A percentile compares a stretch with the other conserved stretches of the same genome.
Conservation (phyloP, 1,140 invertebrate species). For the Brachionus manjavacas region DNA sequence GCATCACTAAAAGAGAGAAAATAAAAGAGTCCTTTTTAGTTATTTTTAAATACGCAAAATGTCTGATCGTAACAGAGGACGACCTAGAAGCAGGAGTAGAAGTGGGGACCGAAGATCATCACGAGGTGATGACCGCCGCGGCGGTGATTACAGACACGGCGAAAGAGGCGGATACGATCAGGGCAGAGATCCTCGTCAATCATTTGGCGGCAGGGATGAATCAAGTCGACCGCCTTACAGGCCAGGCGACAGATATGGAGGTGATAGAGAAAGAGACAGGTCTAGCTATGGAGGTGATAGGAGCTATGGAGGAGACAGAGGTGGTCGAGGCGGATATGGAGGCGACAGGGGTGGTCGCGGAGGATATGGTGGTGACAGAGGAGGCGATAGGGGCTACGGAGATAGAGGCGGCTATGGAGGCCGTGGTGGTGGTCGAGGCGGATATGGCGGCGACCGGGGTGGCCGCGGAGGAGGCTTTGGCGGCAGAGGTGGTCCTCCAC, state of each 20-base stretch:
- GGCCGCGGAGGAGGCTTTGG: neutral
- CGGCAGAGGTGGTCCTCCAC: neutral
- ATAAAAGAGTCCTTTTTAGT: neutral
- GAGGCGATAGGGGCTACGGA: conserved; percentile 14
- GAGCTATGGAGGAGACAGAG: neutral
- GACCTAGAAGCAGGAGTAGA: neutral
- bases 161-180: neutral
- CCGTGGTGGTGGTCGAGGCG: neutral
- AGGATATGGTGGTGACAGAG: neutral
- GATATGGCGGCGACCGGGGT: neutral
- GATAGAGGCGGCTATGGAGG: neutral
- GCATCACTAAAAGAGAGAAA: neutral
- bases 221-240: neutral
- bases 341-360: neutral
- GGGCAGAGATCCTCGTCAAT: neutral
- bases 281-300: neutral
- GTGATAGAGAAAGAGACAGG: neutral
- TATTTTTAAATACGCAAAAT: neutral
- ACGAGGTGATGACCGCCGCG: neutral
- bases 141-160: neutral
- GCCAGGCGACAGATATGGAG: neutral
- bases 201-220: neutral
- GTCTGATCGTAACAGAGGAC: neutral
- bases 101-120: neutral
- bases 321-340: neutral